These are phyloP conservation scores for Mesocentrotus franciscanus DNA, from an alignment of 53 echinoderm and acorn worm species.

Conservation along the genomic window DNA sequence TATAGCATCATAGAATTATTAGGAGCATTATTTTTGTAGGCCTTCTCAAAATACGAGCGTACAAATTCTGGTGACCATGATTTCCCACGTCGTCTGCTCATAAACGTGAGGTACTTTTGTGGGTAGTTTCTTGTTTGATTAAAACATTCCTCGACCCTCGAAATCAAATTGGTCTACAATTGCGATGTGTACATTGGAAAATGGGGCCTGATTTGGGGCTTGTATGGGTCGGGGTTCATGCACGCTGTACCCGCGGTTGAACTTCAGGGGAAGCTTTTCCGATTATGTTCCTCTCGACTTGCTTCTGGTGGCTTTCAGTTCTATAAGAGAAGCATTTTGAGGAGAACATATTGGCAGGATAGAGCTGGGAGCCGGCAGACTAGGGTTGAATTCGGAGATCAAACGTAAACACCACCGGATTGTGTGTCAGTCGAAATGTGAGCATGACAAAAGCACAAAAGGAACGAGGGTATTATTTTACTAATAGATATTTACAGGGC, in stretches of 20 bases:
- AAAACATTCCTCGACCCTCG: constrained; percentile 3
- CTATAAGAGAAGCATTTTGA: neutral
- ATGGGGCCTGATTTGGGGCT: neutral
- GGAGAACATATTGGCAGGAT: constrained; percentile 12
- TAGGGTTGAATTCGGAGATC: neutral
- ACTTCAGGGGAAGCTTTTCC: neutral
- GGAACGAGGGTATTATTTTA: constrained; percentile 16
- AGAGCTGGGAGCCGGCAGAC: neutral
- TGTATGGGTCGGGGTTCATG: neutral
- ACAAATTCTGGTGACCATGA: neutral
- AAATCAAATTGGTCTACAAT: neutral
- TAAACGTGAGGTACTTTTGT: neutral
- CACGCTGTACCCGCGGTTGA: neutral
- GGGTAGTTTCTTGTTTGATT: constrained; percentile 25
- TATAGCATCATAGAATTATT: neutral
- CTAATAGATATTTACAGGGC: neutral
- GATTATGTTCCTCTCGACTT: neutral
- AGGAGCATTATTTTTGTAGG: neutral
- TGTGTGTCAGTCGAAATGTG: constrained; percentile 42
- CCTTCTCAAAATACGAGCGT: neutral
- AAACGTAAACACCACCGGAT: constrained; percentile 46
- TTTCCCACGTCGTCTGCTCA: neutral
- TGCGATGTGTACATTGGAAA: neutral
- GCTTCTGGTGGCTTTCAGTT: neutral
- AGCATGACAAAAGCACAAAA: constrained; percentile 43